Percentiles rank a stretch among this genome's conserved stretches.
These are phyloP conservation scores for Anguilla anguilla DNA, from an alignment of 2,797 vertebrate genomes.

Conservation along the genomic window DNA sequence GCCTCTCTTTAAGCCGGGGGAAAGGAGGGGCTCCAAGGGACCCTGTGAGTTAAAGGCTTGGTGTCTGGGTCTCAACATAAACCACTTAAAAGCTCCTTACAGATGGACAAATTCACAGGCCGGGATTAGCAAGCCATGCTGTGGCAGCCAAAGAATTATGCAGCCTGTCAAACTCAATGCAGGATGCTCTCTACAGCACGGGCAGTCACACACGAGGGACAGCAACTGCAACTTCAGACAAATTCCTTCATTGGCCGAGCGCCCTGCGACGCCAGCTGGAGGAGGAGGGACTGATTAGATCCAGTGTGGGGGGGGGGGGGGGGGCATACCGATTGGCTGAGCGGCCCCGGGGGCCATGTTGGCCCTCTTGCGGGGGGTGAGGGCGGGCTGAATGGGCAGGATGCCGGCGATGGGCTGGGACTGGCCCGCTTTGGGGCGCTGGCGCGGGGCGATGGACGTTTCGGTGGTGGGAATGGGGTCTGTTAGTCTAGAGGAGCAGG, in stretches of 20 bases:
- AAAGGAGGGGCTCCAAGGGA: conserved; percentile 6
- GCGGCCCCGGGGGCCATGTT: conserved; percentile 66
- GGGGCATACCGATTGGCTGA: conserved; percentile 76
- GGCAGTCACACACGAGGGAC: neutral
- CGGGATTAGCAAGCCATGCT: conserved; percentile 25
- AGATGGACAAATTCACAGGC: conserved; percentile 34
- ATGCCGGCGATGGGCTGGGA: conserved; percentile 91
- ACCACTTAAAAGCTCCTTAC: conserved; percentile 41
- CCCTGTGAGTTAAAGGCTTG: conserved; percentile 34
- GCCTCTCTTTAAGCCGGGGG: neutral
- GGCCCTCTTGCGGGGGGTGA: conserved; percentile 92
- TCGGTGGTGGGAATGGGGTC: conserved; percentile 92
- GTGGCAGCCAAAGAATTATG: conserved; percentile 36
- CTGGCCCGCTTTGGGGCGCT: conserved; percentile 95
- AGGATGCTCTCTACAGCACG: conserved; percentile 12
- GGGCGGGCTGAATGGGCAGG: conserved; percentile 91
- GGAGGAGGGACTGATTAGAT: neutral
- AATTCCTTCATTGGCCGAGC: neutral
- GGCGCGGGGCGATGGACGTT: conserved; percentile 95
- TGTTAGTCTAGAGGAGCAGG: conserved; percentile 77
- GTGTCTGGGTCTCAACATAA: conserved; percentile 32
- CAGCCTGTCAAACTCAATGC: conserved; percentile 31
- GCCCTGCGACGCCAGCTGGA: neutral
- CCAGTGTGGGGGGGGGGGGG: neutral
- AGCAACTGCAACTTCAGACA: neutral